Conservation (phyloP, 1,140 invertebrate genomes). For the Musca vetustissima region DNA sequence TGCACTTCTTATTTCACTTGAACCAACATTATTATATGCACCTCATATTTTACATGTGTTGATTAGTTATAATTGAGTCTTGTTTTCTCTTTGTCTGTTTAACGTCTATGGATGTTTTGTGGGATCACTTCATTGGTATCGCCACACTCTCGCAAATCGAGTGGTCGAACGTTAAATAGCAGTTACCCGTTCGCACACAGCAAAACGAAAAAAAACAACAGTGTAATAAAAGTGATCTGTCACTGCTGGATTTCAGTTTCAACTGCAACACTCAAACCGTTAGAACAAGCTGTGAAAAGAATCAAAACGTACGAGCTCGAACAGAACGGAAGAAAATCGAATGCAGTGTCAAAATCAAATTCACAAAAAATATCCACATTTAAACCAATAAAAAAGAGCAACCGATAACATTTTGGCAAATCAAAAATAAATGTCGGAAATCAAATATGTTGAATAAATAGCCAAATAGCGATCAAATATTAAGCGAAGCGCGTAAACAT, state of each 20-base stretch:
- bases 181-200: not conserved
- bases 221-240: slow-evolving; percentile 22
- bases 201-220: not conserved
- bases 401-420: too few species aligned
- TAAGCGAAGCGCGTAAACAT: too few species aligned
- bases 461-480: too few species aligned
- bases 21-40: too few species aligned
- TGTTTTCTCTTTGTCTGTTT: slow-evolving; percentile 13
- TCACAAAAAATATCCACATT: too few species aligned
- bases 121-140: not conserved
- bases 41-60: not conserved
- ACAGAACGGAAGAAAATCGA: not conserved
- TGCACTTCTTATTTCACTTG: too few species aligned
- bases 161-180: not conserved
- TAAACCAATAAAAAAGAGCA: too few species aligned
- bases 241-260: slow-evolving; percentile 10
- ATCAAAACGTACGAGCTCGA: not conserved
- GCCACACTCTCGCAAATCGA: not conserved
- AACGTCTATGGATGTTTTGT: not conserved
- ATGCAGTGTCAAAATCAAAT: not conserved
- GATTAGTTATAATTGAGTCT: slow-evolving; percentile 9
- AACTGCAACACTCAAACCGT: slow-evolving; percentile 3
- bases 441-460: too few species aligned
- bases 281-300: slow-evolving; percentile 12
- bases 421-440: too few species aligned